phyloP scores from a whole-genome alignment of 2,113 vertebrate species.

The Protobothrops flavoviridis region DNA sequence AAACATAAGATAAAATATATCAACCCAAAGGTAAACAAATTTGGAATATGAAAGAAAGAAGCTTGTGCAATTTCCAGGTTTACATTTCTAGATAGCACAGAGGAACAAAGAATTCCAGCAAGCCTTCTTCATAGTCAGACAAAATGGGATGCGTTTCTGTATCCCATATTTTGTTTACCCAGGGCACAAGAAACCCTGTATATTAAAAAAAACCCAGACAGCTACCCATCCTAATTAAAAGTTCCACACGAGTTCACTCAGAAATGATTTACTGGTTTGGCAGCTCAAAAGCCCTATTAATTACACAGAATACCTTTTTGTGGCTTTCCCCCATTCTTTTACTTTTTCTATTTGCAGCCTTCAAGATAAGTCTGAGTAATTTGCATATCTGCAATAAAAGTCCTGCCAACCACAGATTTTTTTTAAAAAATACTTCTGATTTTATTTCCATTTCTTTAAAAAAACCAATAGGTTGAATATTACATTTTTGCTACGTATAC shows the following conservation, averaged over 20 bases:
- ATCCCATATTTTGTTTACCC: neutral
- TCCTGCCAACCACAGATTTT: neutral
- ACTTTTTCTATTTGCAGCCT: neutral
- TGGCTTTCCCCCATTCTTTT: neutral
- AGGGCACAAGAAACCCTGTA: neutral
- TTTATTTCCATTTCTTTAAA: neutral
- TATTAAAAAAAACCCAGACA: neutral
- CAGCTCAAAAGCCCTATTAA: neutral
- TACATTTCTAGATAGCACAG: neutral
- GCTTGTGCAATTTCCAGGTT: neutral
- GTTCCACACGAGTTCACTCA: neutral
- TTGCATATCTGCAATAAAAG: neutral
- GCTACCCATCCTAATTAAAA: neutral
- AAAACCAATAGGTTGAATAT: neutral
- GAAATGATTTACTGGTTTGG: neutral
- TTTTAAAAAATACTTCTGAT: neutral
- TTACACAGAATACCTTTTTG: neutral
- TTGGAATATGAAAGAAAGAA: neutral
- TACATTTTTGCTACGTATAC: neutral
- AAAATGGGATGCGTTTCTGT: neutral
- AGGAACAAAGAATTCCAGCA: neutral
- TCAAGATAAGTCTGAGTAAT: neutral
- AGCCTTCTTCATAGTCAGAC: neutral
- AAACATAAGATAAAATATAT: neutral
- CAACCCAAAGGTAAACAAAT: neutral